Base-by-base conservation (phyloP, 2,888 invertebrate genomes). In the Thecophora atra region DNA sequence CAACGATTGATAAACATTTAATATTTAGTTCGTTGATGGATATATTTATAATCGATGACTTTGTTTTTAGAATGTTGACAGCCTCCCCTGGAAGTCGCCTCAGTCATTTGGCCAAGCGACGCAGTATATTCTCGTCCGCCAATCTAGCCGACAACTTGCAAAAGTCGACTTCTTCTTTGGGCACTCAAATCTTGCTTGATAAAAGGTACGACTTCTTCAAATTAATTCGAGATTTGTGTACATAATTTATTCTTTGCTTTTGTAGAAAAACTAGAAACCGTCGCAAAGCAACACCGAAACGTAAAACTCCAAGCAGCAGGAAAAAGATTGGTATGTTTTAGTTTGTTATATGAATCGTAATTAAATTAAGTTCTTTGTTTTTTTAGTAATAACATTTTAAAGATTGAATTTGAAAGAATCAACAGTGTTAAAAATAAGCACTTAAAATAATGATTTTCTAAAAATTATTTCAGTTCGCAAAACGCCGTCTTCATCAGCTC, bases 41-140 rank as follows among this genome's bases (percentile, higher is more conserved):
- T 37, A 37, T 37, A 37, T 11, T 37, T 5, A 47, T 8, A 47
- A 54, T n/a, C 21, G 30, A 58, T 72, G 70, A 37, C 19, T 67
- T 65, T 56, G 19, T 24, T 30, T 15, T 51, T 19, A 86, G 87
- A 72, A 81, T 81, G 74, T 82, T 87, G 42, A 87, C 87, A 5
- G 88, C 92, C 81, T 94, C 94, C 1, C 94, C 94, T 0, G 94
- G 94, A 0, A 90, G 92, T 73, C 88, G 94, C 7, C 85, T 94
- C 21, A 94, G 93, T 73, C 94, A 94, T 81, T 87, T 94, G 79
- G 94, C 94, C 1, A 90, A 91, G 71, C 88, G 94, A 8, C 88
- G 93, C 67, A 91, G 92, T 78, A 91, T 92, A 1, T 94, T 94
- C 84, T 93, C 93, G 71, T 93, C 91, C 62, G 92, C 92, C 0